Evolutionary conservation across 1,140 invertebrate genomes (phyloP), one percentile per base, ranked within the genome.

Genomic region (Hestina assimilis): DNA sequence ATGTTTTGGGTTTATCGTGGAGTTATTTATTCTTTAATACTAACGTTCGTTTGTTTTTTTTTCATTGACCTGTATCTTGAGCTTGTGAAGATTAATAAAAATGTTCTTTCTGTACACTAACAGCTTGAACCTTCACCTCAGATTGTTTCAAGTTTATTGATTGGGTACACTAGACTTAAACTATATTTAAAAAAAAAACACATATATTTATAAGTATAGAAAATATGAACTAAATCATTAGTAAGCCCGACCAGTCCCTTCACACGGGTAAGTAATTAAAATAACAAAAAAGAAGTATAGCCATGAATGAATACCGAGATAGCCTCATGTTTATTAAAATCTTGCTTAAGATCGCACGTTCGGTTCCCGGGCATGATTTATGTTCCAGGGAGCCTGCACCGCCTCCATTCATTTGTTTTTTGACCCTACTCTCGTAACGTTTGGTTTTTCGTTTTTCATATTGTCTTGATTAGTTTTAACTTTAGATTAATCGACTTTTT

Each of bases 241-340:
- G 51, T 24, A 59, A 62, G 50, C 21, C 29, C 48, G 52, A 51
- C 59, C 59, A 58, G 20, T 45, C 57, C 66, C 68, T 79, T 80
- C 71, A 78, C 72, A 76, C 70, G 70, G 72, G 61, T 64, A 23
- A 43, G 62, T 76, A 84, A 84, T 84, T 82, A 84, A 84, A 83
- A 84, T 69, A 79, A 84, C 64, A 81, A 80, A 78, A 75, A 74
- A 75, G n/a, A 71, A 63, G 63, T 3, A 42, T 23, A 21, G 59
- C 56, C 72, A 79, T 83, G 82, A 85, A 81, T 85, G 82, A 73
- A 68, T 63, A 71, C 54, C 63, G 59, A 79, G 75, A 77, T 77
- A 73, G 71, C 48, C 71, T 76, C 75, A 78, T 80, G 82, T 85
- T 78, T 85, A 84, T 84, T 84, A 83, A 83, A 84, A 83, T 75